Conservation (phyloP, 2,797 vertebrate species). For the Miopithecus talapoin region DNA sequence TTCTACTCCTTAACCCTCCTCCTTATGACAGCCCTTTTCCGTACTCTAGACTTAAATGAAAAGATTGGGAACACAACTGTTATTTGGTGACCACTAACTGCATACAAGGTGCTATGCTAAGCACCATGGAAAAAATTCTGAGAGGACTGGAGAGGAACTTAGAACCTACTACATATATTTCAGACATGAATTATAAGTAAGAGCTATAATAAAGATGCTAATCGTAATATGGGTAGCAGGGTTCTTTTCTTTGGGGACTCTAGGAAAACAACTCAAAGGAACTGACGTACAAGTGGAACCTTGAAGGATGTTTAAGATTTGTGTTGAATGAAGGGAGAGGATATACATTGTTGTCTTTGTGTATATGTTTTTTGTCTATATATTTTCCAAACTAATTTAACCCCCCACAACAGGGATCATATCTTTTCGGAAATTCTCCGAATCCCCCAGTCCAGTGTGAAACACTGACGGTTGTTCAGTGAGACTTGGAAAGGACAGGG, state of each 20-base stretch:
- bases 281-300: background rate
- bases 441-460: background rate
- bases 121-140: background rate
- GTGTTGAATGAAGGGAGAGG: background rate
- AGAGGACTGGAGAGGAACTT: background rate
- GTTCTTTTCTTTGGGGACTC: background rate
- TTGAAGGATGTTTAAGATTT: background rate
- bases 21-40: background rate
- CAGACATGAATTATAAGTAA: background rate
- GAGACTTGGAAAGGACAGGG: background rate
- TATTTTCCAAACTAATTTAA: background rate
- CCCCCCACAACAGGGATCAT: background rate
- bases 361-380: background rate
- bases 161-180: rapidly evolving
- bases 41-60: background rate
- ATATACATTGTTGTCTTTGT: background rate
- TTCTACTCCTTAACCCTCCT: background rate
- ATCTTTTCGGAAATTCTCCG: background rate
- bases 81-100: background rate
- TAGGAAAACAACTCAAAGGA: background rate
- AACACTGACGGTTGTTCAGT: background rate
- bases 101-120: background rate
- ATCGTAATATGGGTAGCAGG: background rate
- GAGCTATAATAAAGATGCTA: background rate
- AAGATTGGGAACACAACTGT: background rate